Evolutionary conservation across 2,888 invertebrate genomes (phyloP).

Genomic region (Myopa tessellatipennis): DNA sequence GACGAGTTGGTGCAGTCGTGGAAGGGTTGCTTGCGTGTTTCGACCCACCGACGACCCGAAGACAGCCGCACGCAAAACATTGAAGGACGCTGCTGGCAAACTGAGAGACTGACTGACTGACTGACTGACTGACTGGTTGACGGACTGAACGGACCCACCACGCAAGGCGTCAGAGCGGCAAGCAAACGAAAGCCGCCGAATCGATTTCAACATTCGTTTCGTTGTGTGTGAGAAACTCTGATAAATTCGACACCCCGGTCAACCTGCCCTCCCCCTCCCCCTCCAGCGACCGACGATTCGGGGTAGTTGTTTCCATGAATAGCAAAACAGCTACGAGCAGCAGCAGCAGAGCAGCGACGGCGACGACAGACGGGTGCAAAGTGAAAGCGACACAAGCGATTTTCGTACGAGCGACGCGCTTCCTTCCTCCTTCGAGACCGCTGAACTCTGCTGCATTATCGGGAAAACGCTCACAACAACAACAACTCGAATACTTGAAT

Average conservation of each 20-base stretch:
- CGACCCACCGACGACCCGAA: conserved; percentile 33
- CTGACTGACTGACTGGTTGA: background rate
- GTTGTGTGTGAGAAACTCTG: conserved; percentile 1
- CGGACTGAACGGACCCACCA: background rate
- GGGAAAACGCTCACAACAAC: background rate
- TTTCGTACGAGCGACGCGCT: too few relatives aligned
- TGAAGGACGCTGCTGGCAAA: background rate
- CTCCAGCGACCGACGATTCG: too few relatives aligned
- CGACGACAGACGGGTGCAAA: too few relatives aligned
- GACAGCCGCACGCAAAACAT: background rate
- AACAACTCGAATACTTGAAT: background rate
- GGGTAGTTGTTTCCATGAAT: too few relatives aligned
- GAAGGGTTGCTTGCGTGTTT: conserved; percentile 30
- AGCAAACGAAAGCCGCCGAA: conserved; percentile 47
- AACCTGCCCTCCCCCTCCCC: too few relatives aligned
- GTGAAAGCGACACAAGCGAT: too few relatives aligned
- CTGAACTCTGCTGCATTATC: background rate
- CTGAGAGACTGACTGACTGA: background rate
- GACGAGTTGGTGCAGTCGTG: background rate
- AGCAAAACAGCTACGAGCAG: too few relatives aligned
- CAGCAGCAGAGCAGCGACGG: background rate
- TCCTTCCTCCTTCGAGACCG: too few relatives aligned
- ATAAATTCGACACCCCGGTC: conserved; percentile 19
- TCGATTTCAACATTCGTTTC: conserved; percentile 58
- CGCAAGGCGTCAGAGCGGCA: background rate